Conservation (phyloP, 2,113 vertebrate species). For the Planiliza haematocheilus region DNA sequence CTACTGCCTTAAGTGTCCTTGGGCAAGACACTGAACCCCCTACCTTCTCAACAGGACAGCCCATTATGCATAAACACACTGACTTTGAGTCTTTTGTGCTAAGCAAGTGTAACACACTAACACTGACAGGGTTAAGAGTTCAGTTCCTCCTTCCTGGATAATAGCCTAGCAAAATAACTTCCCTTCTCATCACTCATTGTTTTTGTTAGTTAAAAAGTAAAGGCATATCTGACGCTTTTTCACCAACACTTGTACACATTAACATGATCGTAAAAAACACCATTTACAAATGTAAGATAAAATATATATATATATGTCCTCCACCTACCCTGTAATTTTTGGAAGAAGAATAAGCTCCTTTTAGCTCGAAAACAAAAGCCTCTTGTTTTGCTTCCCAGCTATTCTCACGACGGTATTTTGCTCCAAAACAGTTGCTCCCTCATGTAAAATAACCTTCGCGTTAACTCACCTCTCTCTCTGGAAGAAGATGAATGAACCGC, state of each 20-base stretch:
- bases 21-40: constrained; percentile 16
- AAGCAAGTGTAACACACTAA: constrained; percentile 2
- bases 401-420: constrained; percentile 26
- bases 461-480: constrained; percentile 62
- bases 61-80: background rate
- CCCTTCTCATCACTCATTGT: constrained; percentile 8
- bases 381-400: constrained; percentile 11
- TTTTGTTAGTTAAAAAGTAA: background rate
- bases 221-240: constrained; percentile 9
- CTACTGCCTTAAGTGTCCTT: constrained; percentile 48
- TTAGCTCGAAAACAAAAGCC: constrained; percentile 9
- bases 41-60: background rate
- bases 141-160: background rate
- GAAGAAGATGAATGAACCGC: constrained; percentile 82
- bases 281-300: background rate
- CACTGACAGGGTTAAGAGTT: constrained; percentile 7
- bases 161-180: constrained; percentile 5
- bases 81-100: background rate
- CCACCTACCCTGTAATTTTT: constrained; percentile 60
- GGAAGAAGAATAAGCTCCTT: constrained; percentile 45
- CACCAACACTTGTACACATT: constrained; percentile 20
- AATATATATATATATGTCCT: constrained; percentile 32
- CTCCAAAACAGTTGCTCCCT: constrained; percentile 56
- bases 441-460: constrained; percentile 54
- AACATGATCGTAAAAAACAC: constrained; percentile 4